Evolutionary conservation across 1,140 invertebrate species (phyloP).

Genomic region (Nixonia krombeini): DNA sequence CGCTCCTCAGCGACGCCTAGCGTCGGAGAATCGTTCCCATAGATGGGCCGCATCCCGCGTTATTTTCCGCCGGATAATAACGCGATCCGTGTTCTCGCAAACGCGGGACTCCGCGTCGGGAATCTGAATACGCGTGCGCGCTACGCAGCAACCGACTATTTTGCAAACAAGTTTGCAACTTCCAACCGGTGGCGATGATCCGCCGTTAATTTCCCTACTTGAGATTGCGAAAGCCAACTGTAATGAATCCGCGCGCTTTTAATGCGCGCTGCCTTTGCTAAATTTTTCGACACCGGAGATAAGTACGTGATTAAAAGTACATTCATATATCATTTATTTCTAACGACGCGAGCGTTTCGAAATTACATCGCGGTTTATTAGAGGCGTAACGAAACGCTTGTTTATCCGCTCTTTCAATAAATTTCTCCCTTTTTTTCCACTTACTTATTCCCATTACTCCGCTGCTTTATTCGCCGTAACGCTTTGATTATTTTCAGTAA

Average conservation of each 20-base stretch:
- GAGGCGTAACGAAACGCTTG: too few species aligned
- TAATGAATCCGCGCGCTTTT: background rate
- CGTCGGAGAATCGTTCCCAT: background rate
- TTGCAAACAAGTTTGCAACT: constrained; percentile 1
- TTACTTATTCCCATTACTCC: too few species aligned
- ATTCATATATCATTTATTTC: too few species aligned
- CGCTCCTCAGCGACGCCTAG: background rate
- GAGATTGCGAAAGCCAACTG: background rate
- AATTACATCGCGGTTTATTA: too few species aligned
- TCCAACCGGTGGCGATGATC: constrained; percentile 4
- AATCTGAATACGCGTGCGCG: background rate
- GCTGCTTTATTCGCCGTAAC: too few species aligned
- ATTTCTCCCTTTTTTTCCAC: too few species aligned
- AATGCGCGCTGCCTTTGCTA: background rate
- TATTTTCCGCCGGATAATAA: background rate
- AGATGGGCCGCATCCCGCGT: background rate
- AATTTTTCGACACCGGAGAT: too few species aligned
- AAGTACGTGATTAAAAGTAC: background rate
- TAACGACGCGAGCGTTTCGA: background rate
- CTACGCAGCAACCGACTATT: constrained; percentile 3
- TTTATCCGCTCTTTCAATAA: too few species aligned
- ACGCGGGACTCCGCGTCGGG: background rate
- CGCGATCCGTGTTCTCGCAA: background rate
- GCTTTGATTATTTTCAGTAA: too few species aligned
- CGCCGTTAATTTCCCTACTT: background rate